Conservation (phyloP, 2,797 vertebrate species). For the Toxotes lorentzi region DNA sequence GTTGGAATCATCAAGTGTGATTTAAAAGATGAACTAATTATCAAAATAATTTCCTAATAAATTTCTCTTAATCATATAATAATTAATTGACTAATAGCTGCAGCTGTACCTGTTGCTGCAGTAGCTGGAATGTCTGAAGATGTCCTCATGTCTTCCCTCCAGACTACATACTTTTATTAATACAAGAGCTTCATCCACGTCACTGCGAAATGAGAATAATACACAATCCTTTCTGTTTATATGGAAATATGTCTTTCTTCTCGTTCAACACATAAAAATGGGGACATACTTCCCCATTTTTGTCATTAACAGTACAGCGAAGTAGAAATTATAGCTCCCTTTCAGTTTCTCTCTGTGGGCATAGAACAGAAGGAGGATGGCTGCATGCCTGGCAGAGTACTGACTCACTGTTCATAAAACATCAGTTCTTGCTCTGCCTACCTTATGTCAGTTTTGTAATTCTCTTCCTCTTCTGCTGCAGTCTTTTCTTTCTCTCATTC, state of each 20-base stretch:
- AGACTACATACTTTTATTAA: neutral
- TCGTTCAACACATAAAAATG: too few relatives aligned
- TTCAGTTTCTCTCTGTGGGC: conserved; percentile 36
- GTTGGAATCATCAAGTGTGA: neutral
- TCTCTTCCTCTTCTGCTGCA: conserved; percentile 10
- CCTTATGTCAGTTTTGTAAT: conserved; percentile 34
- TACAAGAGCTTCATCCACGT: conserved; percentile 20
- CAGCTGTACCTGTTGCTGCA: neutral
- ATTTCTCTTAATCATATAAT: neutral
- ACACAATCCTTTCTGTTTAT: neutral
- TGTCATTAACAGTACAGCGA: conserved; percentile 43
- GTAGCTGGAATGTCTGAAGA: neutral
- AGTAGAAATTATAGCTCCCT: conserved; percentile 46
- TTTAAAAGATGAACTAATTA: neutral
- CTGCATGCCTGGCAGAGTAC: conserved; percentile 37
- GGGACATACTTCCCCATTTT: conserved; percentile 43
- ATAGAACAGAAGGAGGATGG: conserved; percentile 43
- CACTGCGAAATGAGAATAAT: conserved; percentile 1
- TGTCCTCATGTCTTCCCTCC: neutral
- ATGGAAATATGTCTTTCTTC: conserved; percentile 5
- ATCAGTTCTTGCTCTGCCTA: conserved; percentile 27
- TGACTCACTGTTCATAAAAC: conserved; percentile 53
- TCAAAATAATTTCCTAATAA: neutral
- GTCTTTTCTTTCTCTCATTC: conserved; percentile 11
- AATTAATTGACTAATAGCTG: neutral